Conservation (phyloP, 1,140 invertebrate genomes). For the Rhyzopertha dominica region DNA sequence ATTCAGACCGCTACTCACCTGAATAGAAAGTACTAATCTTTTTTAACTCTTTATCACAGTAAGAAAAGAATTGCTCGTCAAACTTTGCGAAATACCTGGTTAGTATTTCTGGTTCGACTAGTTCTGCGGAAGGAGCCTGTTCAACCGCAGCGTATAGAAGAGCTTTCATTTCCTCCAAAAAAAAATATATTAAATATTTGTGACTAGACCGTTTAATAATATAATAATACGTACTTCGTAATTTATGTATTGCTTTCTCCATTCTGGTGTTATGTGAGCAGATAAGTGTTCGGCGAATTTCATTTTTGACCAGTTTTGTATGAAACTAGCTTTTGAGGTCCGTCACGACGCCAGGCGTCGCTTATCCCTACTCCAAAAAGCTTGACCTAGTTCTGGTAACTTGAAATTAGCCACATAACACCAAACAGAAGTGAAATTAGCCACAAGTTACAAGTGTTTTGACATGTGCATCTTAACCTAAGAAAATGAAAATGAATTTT, state of each 20-base stretch:
- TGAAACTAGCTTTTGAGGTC: slow-evolving; percentile 9
- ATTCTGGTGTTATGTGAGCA: too few species aligned
- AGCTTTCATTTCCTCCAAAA: slow-evolving; percentile 81
- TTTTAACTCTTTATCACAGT: slow-evolving; percentile 89
- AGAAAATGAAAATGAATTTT: too few species aligned
- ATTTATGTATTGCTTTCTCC: slow-evolving; percentile 97
- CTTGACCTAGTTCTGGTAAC: too few species aligned
- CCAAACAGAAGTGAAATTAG: too few species aligned
- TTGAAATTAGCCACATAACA: too few species aligned
- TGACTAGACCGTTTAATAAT: not conserved
- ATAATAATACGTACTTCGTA: slow-evolving; percentile 76
- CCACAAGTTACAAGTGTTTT: too few species aligned
- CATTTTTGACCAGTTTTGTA: too few species aligned
- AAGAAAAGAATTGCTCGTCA: slow-evolving; percentile 93
- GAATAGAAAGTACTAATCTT: slow-evolving; percentile 98
- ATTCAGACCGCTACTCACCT: slow-evolving; percentile 52
- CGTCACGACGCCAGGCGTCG: slow-evolving; percentile 22
- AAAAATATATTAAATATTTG: slow-evolving; percentile 14
- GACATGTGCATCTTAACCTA: too few species aligned
- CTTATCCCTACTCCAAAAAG: too few species aligned
- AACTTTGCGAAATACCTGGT: slow-evolving; percentile 91
- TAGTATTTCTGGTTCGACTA: slow-evolving; percentile 81
- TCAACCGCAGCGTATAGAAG: slow-evolving; percentile 86
- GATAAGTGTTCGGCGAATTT: too few species aligned
- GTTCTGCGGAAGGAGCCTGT: slow-evolving; percentile 80